Evolutionary conservation across 2,113 vertebrate genomes (phyloP), one percentile per base, ranked within the genome.

Genomic region (Indicator indicator): DNA sequence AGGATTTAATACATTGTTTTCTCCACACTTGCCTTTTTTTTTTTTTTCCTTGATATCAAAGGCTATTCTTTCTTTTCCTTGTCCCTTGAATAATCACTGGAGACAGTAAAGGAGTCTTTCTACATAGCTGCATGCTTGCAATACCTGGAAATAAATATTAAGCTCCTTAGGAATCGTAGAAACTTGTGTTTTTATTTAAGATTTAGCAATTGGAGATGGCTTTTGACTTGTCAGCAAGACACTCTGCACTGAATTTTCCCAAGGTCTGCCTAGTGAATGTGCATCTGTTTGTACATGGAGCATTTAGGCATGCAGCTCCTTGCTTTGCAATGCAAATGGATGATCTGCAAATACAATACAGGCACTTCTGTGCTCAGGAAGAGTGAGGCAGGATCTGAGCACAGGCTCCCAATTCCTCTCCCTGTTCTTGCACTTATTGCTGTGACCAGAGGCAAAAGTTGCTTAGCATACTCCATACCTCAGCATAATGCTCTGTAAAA

Each of bases 1-100:
- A 94, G 95, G 90, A 94, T 96, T 96, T 93, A 95, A 95, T 96
- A 90, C 95, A 92, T 95, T 96, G 94, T 94, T 94, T 97, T 94
- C 70, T 90, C 88, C 69, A 93, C 86, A 65, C 80, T 96, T 90
- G 83, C n/a, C 88, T 94, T 92, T 88, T 92, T 91, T 93, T 91
- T 93, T 85, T 87, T 88, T 84, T 86, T 87, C 94, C 73, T 90
- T 92, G 44, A 50, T 89, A 86, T 94, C 93, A 94, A 86, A 95
- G 90, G 88, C 93, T 90, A 55, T 95, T 95, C 90, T 96, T 93
- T 88, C 81, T 88, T 83, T 91, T 86, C 36, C 83, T 55, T 0
- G 1, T 84, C 83, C 73, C 83, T 84, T 95, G 94, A 95, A 95
- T 95, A 95, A 92, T 96, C 90, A 81, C 59, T 88, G 67, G 50